Conservation (phyloP, 37 sponge, comb jelly and placozoan genomes). For the Haliclona indistincta region DNA sequence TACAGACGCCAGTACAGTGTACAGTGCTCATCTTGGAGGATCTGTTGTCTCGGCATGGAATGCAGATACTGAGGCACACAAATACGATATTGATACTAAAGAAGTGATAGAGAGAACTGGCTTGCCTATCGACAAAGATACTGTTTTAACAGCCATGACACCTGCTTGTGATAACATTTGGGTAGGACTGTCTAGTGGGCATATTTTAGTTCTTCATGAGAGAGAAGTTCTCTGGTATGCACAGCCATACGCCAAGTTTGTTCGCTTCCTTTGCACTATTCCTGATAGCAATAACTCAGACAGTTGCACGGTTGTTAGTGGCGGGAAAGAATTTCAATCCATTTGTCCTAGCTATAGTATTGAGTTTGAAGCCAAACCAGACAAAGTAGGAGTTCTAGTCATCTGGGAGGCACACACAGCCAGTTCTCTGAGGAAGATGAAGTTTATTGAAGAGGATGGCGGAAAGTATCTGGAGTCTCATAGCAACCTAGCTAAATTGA, state of each 20-base stretch:
- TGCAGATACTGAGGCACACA: conserved; percentile 17
- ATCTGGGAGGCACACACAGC: conserved; percentile 41
- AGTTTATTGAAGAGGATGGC: too few relatives aligned
- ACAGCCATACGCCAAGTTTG: conserved; percentile 43
- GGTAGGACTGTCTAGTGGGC: conserved; percentile 77
- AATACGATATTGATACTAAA: conserved; percentile 24
- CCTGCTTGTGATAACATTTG: conserved; percentile 72
- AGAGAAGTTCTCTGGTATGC: conserved; percentile 29
- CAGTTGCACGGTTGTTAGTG: conserved; percentile 65
- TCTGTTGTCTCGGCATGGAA: conserved; percentile 59
- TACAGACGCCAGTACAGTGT: conserved; percentile 35
- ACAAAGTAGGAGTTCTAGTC: conserved; percentile 19
- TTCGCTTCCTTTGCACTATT: conserved; percentile 54
- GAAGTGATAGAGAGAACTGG: background rate
- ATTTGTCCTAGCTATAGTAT: too few relatives aligned
- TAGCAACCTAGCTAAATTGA: too few relatives aligned
- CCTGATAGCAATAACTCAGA: conserved; percentile 61
- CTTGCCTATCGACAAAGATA: background rate
- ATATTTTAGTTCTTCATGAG: conserved; percentile 57
- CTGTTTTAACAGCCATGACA: conserved; percentile 56
- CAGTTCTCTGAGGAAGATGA: conserved; percentile 56
- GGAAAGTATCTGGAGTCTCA: too few relatives aligned
- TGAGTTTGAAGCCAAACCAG: background rate
- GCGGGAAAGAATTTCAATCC: conserved; percentile 52
- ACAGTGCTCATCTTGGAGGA: conserved; percentile 68